phyloP scores from a whole-genome alignment of 2,888 invertebrate species.

The Eueremaeus valkanovi region DNA sequence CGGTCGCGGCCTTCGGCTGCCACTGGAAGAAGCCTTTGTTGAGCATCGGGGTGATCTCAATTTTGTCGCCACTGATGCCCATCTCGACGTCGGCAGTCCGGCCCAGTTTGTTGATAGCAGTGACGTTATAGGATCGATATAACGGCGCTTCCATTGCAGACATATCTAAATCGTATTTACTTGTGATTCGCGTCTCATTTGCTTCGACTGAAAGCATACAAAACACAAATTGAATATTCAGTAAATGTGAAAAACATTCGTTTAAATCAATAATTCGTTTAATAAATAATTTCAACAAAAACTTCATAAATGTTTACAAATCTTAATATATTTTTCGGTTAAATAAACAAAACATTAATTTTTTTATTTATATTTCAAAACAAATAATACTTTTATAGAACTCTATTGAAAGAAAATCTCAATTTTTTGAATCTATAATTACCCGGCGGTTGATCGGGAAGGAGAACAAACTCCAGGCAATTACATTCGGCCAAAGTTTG shows the following conservation, averaged over 20 bases:
- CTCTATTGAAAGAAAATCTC: too few relatives aligned
- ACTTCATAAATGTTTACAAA: too few relatives aligned
- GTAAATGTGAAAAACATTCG: too few relatives aligned
- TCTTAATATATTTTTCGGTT: too few relatives aligned
- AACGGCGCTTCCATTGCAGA: constrained; percentile 72
- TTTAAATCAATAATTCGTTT: too few relatives aligned
- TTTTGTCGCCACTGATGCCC: constrained; percentile 79
- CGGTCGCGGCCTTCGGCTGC: constrained; percentile 73
- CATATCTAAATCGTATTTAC: constrained; percentile 52
- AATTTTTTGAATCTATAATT: neutral
- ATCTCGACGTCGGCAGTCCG: constrained; percentile 78
- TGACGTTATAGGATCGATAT: constrained; percentile 75
- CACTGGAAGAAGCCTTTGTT: constrained; percentile 55
- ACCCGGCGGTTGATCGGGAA: constrained; percentile 49
- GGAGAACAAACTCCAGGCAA: constrained; percentile 53
- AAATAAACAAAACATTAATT: too few relatives aligned
- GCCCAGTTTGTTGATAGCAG: constrained; percentile 71
- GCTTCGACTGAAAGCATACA: neutral
- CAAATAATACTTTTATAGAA: too few relatives aligned
- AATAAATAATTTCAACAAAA: too few relatives aligned
- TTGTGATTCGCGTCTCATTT: neutral
- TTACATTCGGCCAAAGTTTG: constrained; percentile 50
- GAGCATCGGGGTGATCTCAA: constrained; percentile 80
- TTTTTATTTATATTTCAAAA: too few relatives aligned
- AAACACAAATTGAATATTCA: too few relatives aligned